Percentiles rank a stretch among this genome's conserved stretches.
These are phyloP conservation scores for Thalpophila matura DNA, from an alignment of 2,888 invertebrate genomes.

Conservation along the genomic window DNA sequence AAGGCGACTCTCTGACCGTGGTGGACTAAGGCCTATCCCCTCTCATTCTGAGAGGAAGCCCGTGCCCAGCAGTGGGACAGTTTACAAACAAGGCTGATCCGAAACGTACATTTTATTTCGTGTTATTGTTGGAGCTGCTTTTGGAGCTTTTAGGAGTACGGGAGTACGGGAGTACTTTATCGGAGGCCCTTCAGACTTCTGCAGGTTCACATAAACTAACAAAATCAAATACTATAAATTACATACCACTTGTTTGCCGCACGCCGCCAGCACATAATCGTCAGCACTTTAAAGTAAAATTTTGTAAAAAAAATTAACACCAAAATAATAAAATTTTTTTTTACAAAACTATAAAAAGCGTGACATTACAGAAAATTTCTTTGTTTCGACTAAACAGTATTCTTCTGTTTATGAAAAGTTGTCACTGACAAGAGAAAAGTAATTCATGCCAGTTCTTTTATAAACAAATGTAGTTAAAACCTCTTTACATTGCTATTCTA, in stretches of 20 bases:
- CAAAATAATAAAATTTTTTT: constrained; percentile 25
- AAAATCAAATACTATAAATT: too few species aligned
- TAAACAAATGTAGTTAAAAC: background rate
- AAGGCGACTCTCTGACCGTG: too few species aligned
- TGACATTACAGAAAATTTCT: constrained; percentile 58
- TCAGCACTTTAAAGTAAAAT: constrained; percentile 36
- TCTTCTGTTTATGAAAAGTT: constrained; percentile 44
- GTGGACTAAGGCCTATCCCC: too few species aligned
- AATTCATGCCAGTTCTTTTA: constrained; percentile 6
- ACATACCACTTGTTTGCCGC: constrained; percentile 42
- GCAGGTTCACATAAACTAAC: too few species aligned
- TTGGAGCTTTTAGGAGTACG: too few species aligned
- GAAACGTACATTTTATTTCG: too few species aligned
- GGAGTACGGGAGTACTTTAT: too few species aligned
- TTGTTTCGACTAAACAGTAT: constrained; percentile 48
- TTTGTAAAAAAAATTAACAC: constrained; percentile 31
- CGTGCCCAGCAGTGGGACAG: too few species aligned
- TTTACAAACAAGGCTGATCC: too few species aligned
- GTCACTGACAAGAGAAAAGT: constrained; percentile 1
- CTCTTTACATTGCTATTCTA: background rate
- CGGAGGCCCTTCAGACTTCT: too few species aligned
- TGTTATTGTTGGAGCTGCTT: too few species aligned
- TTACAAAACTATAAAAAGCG: constrained; percentile 26
- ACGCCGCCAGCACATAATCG: constrained; percentile 42
- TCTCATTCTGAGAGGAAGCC: too few species aligned